Evolutionary conservation across 2,888 invertebrate species (phyloP).

Genomic region (Lithophane ornitopus): DNA sequence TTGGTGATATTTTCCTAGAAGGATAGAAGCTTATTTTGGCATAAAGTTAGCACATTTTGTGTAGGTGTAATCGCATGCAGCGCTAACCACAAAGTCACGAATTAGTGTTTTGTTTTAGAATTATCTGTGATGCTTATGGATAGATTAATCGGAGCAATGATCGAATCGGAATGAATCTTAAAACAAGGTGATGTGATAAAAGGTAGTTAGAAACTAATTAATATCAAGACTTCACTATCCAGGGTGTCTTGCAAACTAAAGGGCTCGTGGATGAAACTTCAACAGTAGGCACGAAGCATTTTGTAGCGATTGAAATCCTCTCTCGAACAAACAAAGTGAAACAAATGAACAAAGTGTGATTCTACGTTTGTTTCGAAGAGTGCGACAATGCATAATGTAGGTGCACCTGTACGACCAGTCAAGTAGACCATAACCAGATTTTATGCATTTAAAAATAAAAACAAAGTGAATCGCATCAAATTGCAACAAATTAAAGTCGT

Average conservation of each 20-base stretch:
- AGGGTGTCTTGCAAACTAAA: neutral
- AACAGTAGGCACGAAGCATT: neutral
- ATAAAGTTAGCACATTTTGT: neutral
- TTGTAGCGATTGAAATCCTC: neutral
- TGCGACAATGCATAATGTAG: neutral
- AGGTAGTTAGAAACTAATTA: too few relatives aligned
- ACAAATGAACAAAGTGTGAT: neutral
- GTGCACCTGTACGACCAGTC: neutral
- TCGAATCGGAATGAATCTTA: neutral
- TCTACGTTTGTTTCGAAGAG: neutral
- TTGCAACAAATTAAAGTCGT: slow-evolving; percentile 25
- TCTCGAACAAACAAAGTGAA: too few relatives aligned
- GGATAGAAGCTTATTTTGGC: slow-evolving; percentile 3
- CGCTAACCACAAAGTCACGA: neutral
- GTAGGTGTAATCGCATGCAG: too few relatives aligned
- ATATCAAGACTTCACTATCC: neutral
- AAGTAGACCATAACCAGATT: neutral
- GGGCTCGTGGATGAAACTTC: neutral
- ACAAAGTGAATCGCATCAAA: slow-evolving; percentile 24
- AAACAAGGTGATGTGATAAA: neutral
- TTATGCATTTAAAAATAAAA: neutral
- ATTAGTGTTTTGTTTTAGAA: neutral
- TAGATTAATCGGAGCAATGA: neutral
- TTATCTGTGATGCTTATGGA: neutral
- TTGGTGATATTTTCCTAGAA: neutral